phyloP scores from a whole-genome alignment of 2,797 vertebrate genomes.

The Gila robusta region DNA sequence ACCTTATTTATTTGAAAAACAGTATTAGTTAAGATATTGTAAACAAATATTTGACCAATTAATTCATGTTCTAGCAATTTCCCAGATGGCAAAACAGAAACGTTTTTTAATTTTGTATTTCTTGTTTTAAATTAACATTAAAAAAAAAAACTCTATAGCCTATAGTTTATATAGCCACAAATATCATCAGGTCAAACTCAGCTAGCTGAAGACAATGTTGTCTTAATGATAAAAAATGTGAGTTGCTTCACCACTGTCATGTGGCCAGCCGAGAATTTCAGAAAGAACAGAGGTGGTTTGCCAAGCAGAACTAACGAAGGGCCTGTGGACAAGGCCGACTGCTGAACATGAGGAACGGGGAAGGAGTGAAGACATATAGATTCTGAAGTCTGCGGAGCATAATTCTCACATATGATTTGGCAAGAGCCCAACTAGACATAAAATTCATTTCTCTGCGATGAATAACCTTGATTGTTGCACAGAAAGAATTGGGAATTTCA shows the following conservation, averaged over 20 bases:
- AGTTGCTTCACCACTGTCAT: constrained; percentile 47
- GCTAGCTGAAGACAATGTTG: constrained; percentile 37
- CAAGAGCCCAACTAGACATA: constrained; percentile 60
- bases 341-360: constrained; percentile 57
- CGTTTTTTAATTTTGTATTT: background rate
- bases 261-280: constrained; percentile 47
- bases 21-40: background rate
- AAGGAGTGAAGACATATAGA: constrained; percentile 26
- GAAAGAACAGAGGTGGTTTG: constrained; percentile 48
- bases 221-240: constrained; percentile 34
- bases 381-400: constrained; percentile 37
- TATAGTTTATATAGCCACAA: background rate
- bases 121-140: background rate
- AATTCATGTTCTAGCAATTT: background rate
- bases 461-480: constrained; percentile 63
- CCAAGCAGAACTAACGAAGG: constrained; percentile 71
- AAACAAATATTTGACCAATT: background rate
- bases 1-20: background rate
- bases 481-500: constrained; percentile 68
- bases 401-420: constrained; percentile 51
- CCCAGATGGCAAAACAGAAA: background rate
- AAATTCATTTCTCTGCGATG: constrained; percentile 60
- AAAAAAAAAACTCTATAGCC: background rate
- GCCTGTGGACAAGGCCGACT: constrained; percentile 61
- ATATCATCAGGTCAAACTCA: constrained; percentile 13